Conservation (phyloP, 2,888 invertebrate genomes). For the Belgica antarctica region DNA sequence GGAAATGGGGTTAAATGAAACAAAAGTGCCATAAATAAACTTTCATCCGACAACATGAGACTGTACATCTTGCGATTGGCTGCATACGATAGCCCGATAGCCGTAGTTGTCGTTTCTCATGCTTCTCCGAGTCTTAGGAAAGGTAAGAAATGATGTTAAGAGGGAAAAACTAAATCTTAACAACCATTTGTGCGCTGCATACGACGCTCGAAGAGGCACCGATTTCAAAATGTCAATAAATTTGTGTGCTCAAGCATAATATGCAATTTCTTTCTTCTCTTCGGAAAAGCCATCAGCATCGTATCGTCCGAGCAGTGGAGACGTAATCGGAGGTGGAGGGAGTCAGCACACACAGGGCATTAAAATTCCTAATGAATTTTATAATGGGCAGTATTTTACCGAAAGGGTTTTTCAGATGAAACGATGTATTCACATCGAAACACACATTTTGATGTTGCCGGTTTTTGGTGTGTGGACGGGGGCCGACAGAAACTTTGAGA, state of each 20-base stretch:
- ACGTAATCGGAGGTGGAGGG: too few species aligned
- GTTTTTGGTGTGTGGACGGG: too few species aligned
- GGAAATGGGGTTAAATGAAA: constrained; percentile 2
- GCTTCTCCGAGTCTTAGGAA: constrained; percentile 11
- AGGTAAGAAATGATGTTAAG: not conserved
- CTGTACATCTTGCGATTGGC: constrained; percentile 34
- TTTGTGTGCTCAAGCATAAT: constrained; percentile 43
- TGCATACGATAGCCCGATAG: constrained; percentile 10
- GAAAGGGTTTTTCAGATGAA: not conserved
- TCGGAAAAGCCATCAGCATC: constrained; percentile 38
- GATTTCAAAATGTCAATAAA: constrained; percentile 42
- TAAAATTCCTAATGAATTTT: constrained; percentile 43
- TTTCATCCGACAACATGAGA: constrained; percentile 23
- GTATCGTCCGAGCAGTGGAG: constrained; percentile 1
- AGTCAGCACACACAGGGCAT: not conserved
- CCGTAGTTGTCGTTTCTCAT: constrained; percentile 3
- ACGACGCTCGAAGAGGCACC: constrained; percentile 14
- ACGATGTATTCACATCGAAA: not conserved
- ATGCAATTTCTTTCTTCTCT: constrained; percentile 5
- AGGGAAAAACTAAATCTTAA: constrained; percentile 27
- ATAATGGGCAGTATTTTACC: constrained; percentile 18
- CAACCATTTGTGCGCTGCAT: constrained; percentile 9
- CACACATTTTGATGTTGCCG: not conserved
- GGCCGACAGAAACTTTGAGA: constrained; percentile 1
- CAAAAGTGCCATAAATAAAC: constrained; percentile 29